Base-by-base conservation (phyloP, 2,797 vertebrate genomes). In the Amphiprion clarkii region DNA sequence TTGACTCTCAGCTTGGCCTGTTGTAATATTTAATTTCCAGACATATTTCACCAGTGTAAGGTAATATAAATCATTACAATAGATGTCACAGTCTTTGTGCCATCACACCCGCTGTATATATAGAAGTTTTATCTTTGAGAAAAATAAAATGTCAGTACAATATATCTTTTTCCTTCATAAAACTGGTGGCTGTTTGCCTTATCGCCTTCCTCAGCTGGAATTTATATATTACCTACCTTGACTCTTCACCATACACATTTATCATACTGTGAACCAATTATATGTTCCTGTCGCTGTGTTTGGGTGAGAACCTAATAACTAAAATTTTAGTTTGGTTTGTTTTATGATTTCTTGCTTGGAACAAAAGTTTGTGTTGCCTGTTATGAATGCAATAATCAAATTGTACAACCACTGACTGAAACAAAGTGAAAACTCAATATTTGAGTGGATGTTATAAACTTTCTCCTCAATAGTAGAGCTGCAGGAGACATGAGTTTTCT, bases 261-360 rank as follows among this genome's bases (percentile, higher is more conserved):
- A 85, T 89, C 85, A 88, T 16, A n/a, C 55, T 12, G n/a, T 55
- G 61, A 82, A 69, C 33, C 76, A 82, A 77, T 87, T 84, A 73
- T 29, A 68, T 64, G 27, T 33, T 48, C 46, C 71, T 88, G 80
- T 85, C 53, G 13, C 49, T 33, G 67, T 65, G 10, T 49, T 12
- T 44, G 33, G 46, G 53, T 65, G 51, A 25, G 64, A 63, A 17
- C 12, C 9, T 2, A 54, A 44, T 60, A 46, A 72, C 52, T 65
- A 49, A 4, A 11, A 16, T 70, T 69, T 74, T 42, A 8, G 3
- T 42, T 4, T 51, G 36, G 23, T 46, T 11, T 19, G 2, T 53
- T 40, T 57, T 62, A 40, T 16, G 21, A 8, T 27, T 27, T 27
- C n/a, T 66, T 21, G 33, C 48, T 57, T 21, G 1, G 13, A 40